Evolutionary conservation across 2,797 vertebrate genomes (phyloP), one percentile per base, ranked within the genome.

Genomic region (Botia kubotai): DNA sequence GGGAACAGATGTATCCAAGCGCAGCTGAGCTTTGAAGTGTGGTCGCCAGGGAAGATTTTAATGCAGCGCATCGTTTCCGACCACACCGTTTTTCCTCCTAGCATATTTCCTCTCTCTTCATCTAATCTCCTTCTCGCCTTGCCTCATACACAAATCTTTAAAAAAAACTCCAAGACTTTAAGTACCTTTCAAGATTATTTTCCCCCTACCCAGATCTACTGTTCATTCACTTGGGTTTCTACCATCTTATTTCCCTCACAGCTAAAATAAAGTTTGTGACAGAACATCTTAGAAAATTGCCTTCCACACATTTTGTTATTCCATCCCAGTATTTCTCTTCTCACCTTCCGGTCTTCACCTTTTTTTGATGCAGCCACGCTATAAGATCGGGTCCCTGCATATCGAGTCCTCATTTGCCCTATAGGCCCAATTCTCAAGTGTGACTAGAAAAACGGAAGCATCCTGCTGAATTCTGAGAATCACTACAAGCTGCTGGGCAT

Each of bases 41-140:
- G 50, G 77, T 55, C 55, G 16, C 55, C 63, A 14, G 63, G 73
- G 80, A 84, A 74, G 72, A 26, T 77, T 83, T 82, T 85, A 86
- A 86, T 80, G 78, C 84, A 83, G 19, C 7, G 52, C 75, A 74
- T 84, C 57, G 43, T 65, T 79, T 50, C 39, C 1, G 19, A 33
- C 33, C 57, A 33, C 36, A 73, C 43, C 12, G 16, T 73, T 36
- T 21, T 14, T 36, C 6, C 60, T 19, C 14, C n/a, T 0, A 13
- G 4, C 68, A 43, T 62, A 21, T 72, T 23, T 55, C 43, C 50
- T 33, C 48, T 60, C 58, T 16, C 62, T 11, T 50, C 53, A 21
- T 43, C 8, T 46, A 8, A 17, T 71, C 60, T 79, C 39, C 6
- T 17, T 62, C 17, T 14, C 29, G 39, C 6, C 39, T 60, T 53